Conservation (phyloP, 2,113 vertebrate genomes). For the Pogonocichla stellata region DNA sequence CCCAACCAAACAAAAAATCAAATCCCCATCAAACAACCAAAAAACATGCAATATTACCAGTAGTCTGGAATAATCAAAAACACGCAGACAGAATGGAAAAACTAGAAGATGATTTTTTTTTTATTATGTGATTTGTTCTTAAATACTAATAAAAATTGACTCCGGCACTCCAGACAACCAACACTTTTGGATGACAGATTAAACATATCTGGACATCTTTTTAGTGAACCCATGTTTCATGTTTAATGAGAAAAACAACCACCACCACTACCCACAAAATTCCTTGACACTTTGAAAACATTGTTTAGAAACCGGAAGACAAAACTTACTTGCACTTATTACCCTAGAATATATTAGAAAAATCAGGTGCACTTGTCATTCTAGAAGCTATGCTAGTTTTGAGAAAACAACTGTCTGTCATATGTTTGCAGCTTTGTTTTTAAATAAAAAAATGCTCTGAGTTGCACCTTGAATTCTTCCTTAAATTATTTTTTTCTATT, state of each 20-base stretch:
- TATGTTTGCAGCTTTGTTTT: not conserved
- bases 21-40: not conserved
- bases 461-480: not conserved
- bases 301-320: not conserved
- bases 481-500: not conserved
- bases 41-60: accelerated
- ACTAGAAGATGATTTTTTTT: not conserved
- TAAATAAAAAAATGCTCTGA: not conserved
- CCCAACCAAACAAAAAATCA: too few species aligned
- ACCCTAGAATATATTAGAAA: not conserved
- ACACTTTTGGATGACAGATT: not conserved
- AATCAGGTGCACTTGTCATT: not conserved
- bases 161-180: not conserved
- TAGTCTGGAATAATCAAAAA: not conserved
- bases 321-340: not conserved
- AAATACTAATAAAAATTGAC: not conserved
- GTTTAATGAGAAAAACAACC: not conserved
- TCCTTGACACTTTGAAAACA: not conserved
- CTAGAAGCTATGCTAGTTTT: not conserved
- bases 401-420: not conserved
- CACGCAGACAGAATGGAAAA: not conserved
- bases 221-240: not conserved
- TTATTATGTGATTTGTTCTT: not conserved
- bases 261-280: not conserved
- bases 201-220: not conserved